Conservation (phyloP, 2,113 vertebrate species). For the Eublepharis macularius region DNA sequence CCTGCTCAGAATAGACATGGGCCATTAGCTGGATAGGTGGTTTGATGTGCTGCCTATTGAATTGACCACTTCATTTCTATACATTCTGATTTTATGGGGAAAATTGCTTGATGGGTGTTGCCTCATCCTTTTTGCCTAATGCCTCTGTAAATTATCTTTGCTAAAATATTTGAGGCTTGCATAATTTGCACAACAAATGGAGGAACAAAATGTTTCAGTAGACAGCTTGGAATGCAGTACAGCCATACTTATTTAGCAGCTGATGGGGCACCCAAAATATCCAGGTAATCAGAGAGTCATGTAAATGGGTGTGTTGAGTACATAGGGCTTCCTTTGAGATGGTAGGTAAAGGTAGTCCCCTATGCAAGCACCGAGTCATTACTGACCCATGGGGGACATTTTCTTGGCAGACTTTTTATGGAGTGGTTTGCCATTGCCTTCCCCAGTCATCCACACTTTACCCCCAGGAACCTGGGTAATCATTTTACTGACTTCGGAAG, state of each 20-base stretch:
- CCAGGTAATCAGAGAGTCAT: not conserved
- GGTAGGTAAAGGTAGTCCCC: no score
- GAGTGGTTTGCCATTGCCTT: no score
- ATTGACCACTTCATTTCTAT: conserved; percentile 57
- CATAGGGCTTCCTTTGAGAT: not conserved
- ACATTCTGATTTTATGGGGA: conserved; percentile 58
- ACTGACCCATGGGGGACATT: no score
- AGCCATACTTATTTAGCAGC: not conserved
- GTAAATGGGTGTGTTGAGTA: not conserved
- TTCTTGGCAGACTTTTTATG: no score
- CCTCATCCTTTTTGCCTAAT: conserved; percentile 53
- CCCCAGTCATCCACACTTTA: no score
- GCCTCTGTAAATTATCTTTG: conserved; percentile 44
- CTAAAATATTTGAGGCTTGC: conserved; percentile 52
- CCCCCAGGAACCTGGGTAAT: no score
- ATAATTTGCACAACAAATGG: conserved; percentile 39
- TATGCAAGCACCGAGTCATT: no score
- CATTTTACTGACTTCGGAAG: no score
- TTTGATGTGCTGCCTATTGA: conserved; percentile 63
- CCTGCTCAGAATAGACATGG: conserved; percentile 1
- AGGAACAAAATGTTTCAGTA: conserved; percentile 27
- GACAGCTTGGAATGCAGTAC: conserved; percentile 16
- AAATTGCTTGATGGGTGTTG: conserved; percentile 59
- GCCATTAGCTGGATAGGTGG: conserved; percentile 23
- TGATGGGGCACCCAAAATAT: not conserved